Evolutionary conservation across 2,888 invertebrate genomes (phyloP).

Genomic region (Papilio protenor): DNA sequence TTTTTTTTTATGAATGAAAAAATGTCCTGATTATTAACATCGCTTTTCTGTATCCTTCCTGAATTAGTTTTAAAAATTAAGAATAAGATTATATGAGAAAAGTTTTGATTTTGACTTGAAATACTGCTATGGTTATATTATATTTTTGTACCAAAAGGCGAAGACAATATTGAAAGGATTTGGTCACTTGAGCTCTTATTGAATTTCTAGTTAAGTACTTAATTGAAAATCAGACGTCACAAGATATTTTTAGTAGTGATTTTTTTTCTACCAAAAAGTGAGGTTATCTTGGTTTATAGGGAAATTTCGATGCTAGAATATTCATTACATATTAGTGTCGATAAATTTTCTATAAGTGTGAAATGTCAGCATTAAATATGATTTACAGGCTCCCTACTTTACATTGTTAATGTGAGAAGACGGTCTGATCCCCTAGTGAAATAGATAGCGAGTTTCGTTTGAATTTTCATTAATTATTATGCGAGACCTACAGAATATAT

Average conservation of each 20-base stretch:
- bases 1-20: conserved; percentile 34
- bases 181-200: background rate
- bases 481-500: conserved; percentile 10
- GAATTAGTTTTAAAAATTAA: background rate
- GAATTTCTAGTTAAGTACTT: background rate
- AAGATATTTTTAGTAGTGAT: background rate
- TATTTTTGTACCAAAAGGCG: background rate
- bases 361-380: conserved; percentile 33
- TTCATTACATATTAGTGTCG: conserved; percentile 36
- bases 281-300: conserved; percentile 8
- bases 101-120: no score
- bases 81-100: background rate
- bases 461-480: conserved; percentile 26
- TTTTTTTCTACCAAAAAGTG: background rate
- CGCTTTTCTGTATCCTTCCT: background rate
- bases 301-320: conserved; percentile 22
- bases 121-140: no score
- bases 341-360: conserved; percentile 36
- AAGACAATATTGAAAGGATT: background rate
- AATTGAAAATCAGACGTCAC: background rate
- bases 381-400: conserved; percentile 35
- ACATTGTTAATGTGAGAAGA: conserved; percentile 33
- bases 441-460: conserved; percentile 33
- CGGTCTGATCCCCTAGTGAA: conserved; percentile 25
- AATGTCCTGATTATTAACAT: conserved; percentile 35